phyloP scores from a whole-genome alignment of 2,113 vertebrate genomes.

The Glaucomys volans region DNA sequence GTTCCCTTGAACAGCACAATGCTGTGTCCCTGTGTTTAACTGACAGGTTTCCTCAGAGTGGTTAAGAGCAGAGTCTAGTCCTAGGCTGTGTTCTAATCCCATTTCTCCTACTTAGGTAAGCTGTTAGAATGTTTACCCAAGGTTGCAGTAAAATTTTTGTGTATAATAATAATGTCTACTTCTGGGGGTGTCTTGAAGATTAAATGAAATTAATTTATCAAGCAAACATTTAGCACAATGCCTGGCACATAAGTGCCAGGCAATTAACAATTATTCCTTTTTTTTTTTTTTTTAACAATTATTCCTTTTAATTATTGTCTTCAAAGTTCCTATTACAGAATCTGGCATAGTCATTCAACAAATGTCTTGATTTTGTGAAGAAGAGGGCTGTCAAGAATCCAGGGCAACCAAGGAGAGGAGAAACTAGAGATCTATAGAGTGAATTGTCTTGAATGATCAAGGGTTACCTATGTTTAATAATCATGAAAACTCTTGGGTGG shows the following conservation, averaged over 20 bases:
- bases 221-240: background rate
- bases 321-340: background rate
- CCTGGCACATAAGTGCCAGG: background rate
- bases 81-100: background rate
- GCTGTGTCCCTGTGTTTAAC: background rate
- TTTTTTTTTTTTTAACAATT: background rate
- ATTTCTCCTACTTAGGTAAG: background rate
- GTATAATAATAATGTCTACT: background rate
- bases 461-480: background rate
- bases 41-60: background rate
- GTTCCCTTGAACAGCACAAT: background rate
- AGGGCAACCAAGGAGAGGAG: background rate
- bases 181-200: background rate
- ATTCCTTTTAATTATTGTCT: background rate
- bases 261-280: background rate
- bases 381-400: background rate
- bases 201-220: background rate
- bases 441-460: background rate
- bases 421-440: background rate
- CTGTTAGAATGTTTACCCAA: background rate
- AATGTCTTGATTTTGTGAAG: background rate
- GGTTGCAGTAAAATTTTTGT: background rate
- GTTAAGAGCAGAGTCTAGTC: background rate
- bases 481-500: background rate
- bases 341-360: background rate